Base-by-base conservation (phyloP, 2,113 vertebrate genomes). In the Psammodynastes pulverulentus region DNA sequence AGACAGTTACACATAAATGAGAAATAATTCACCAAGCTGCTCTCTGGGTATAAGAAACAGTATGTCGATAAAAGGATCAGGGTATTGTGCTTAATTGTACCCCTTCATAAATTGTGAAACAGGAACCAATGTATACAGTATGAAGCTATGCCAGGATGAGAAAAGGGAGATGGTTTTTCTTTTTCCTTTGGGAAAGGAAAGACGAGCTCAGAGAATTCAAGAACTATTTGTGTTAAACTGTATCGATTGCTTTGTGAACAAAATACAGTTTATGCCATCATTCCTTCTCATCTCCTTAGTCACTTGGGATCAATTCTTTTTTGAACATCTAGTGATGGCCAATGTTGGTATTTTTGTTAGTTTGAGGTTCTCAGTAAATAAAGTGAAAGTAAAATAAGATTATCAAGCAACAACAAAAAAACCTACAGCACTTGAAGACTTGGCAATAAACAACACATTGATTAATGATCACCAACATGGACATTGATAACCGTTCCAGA, bases 361-460 rank as follows among this genome's bases (percentile, higher is more conserved):
- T 97, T 97, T 97, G 96, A 97, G 97, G 97, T 97, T 97, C 96
- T 97, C n/a, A 39, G 97, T 97, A 97, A 97, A 97, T 97, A 97
- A 97, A 96, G 95, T 97, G 97, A 97, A 86, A 98, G 97, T 97
- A 97, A 97, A 97, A 90, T 95, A 97, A 93, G 96, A 97, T 97
- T 97, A 96, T 95, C 95, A 94, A 94, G 93, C 91, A 97, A 97
- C 54, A 58, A 93, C 97, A 97, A 96, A 97, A 94, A 56, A 34
- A 34, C 62, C 94, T 94, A 95, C 95, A 96, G 94, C 94, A 93
- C 84, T 92, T 96, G 97, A 94, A 94, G 84, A 91, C 84, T 54
- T 87, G 89, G 87, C 93, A 96, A 93, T 54, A 92, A 88, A 90
- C 87, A 95, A 88, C 24, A 4, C 48, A 94, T 26, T 86, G 84